Base-by-base conservation (phyloP, 2,797 vertebrate species). In the Lagocephalus sceleratus region DNA sequence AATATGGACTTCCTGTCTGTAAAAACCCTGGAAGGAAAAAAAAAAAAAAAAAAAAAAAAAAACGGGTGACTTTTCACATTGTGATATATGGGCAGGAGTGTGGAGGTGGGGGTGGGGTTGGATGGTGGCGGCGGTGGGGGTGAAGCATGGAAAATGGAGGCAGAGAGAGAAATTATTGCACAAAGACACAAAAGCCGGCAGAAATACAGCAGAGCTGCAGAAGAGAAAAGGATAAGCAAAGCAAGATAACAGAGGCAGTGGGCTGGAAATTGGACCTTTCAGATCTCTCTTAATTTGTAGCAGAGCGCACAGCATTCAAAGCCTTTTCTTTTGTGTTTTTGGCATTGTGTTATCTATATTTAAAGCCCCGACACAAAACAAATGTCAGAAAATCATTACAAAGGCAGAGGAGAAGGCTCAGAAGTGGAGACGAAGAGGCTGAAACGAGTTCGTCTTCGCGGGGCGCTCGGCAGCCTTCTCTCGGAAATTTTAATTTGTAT, bases 1-100 rank as follows among this genome's bases (percentile, higher is more conserved):
- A 91, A 91, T 89, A 91, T 91, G 89, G 86, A 91, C 85, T 86
- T 90, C 83, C 85, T 86, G 81, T 88, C 76, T 61, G 54, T 77
- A 81, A 84, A 84, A 82, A 77, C 73, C 71, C 84, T 81, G 9
- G 17, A 42, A 42, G 17, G 17, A 42, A 42, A 11, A 11, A 42
- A 41, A 41, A 41, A 3, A n/a, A 41, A 41, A 41, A 41, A 41
- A 17, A 41, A n/a, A n/a, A 17, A 19, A 16, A 40, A 40, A 60
- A 44, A 20, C 19, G 60, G 62, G 64, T 85, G 73, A 82, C 79
- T 83, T 79, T 82, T 78, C 41, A 26, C 53, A 69, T 73, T 71
- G 69, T 68, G 63, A 78, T 76, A 81, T 70, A 71, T 64, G 17
- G 42, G 49, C 42, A 59, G 60, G 43, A 59, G 23, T 41, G 57